Percentiles rank a stretch among this genome's conserved stretches.
phyloP scores from a whole-genome alignment of 2,888 invertebrate species.

The Drosophila diplacantha region DNA sequence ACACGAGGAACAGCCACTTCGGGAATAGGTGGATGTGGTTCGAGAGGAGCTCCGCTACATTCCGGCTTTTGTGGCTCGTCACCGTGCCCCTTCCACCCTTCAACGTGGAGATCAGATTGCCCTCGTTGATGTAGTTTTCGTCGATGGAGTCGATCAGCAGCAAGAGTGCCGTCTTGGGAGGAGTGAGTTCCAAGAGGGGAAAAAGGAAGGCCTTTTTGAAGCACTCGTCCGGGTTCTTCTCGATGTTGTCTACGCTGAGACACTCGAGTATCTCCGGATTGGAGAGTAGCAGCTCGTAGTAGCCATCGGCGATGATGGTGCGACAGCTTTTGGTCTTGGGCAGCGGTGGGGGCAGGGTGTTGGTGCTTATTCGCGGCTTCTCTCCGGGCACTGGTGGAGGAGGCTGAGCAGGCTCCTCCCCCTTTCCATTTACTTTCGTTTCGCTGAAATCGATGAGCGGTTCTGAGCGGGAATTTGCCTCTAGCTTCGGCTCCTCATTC shows the following conservation, averaged over 20 bases:
- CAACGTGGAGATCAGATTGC: conserved; percentile 79
- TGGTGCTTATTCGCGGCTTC: conserved; percentile 54
- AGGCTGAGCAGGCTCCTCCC: conserved; percentile 21
- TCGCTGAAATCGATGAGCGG: conserved; percentile 53
- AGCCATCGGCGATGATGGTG: conserved; percentile 86
- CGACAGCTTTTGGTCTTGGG: conserved; percentile 81
- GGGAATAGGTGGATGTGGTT: conserved; percentile 94
- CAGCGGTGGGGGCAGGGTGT: conserved; percentile 77
- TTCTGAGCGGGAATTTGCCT: conserved; percentile 28
- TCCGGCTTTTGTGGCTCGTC: conserved; percentile 79
- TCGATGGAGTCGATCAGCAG: conserved; percentile 95
- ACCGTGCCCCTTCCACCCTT: conserved; percentile 76
- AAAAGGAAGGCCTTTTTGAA: conserved; percentile 92
- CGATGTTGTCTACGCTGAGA: conserved; percentile 87
- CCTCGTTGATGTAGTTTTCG: conserved; percentile 83
- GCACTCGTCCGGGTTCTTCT: conserved; percentile 93
- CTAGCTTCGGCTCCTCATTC: conserved; percentile 20
- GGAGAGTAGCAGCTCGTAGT: conserved; percentile 86
- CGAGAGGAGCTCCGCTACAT: conserved; percentile 90
- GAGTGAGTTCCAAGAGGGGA: conserved; percentile 90
- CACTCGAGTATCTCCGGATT: conserved; percentile 91
- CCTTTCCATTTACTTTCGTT: conserved; percentile 24
- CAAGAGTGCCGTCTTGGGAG: conserved; percentile 90
- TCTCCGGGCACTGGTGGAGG: conserved; percentile 51
- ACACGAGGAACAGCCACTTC: conserved; percentile 93